Percentiles rank a stretch among this genome's conserved stretches.
These are phyloP conservation scores for Echeneis naucrates DNA, from an alignment of 2,797 vertebrate species.

Conservation along the genomic window DNA sequence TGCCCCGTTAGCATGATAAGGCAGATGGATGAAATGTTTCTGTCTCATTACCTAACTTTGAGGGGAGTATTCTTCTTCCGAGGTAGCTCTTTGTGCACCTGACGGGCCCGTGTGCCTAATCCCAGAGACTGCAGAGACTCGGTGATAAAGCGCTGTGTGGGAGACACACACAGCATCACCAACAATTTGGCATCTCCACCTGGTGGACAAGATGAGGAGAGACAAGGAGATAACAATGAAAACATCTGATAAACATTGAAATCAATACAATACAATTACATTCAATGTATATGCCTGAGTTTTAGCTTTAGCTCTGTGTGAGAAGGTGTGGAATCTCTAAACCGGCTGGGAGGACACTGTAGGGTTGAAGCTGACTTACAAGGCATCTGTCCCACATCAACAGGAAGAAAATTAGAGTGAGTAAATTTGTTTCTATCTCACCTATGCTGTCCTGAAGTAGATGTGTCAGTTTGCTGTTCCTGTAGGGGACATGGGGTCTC, in stretches of 20 bases:
- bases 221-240: background rate
- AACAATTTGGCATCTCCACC: slow-evolving; percentile 90
- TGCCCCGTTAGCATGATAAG: background rate
- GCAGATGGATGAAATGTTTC: background rate
- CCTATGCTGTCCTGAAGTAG: slow-evolving; percentile 89
- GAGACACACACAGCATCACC: slow-evolving; percentile 89
- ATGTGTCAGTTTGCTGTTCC: slow-evolving; percentile 91
- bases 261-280: no score
- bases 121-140: slow-evolving; percentile 89
- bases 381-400: background rate
- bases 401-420: background rate
- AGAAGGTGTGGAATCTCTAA: slow-evolving; percentile 1
- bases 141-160: slow-evolving; percentile 82
- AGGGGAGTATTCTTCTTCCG: slow-evolving; percentile 74
- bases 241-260: background rate
- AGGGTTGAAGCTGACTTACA: background rate
- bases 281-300: background rate
- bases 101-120: slow-evolving; percentile 84
- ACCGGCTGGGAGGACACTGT: background rate
- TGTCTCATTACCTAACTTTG: slow-evolving; percentile 67
- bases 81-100: slow-evolving; percentile 81
- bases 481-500: slow-evolving; percentile 86
- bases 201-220: slow-evolving; percentile 63
- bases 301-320: background rate
- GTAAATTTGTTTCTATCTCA: slow-evolving; percentile 47